Base-by-base conservation (phyloP, 2,113 vertebrate genomes). In the Cyphomyrus discorhynchus region DNA sequence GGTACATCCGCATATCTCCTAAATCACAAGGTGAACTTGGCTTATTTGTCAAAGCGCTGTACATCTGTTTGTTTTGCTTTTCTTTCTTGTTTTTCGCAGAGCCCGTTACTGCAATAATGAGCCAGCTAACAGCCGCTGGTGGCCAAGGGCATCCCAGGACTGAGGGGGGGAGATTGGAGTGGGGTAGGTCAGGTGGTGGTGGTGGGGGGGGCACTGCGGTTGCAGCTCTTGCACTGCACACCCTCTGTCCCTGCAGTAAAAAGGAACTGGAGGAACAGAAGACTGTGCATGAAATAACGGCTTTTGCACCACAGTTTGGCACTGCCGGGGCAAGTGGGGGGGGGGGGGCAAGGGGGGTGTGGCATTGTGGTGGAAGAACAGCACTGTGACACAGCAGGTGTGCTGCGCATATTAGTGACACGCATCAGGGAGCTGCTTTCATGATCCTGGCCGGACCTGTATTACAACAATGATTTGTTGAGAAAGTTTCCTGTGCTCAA, bases 251-350 rank as follows among this genome's bases (percentile, higher is more conserved):
- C 2, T 24, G 62, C 58, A 87, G 62, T 62, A 90, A 90, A 90
- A 58, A 66, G 89, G 89, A 90, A 90, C 89, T 87, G 21, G 11
- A 53, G 84, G 85, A 50, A 47, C n/a, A 58, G 66, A 13, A 58
- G 49, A 77, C 84, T 87, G 46, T 45, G 17, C 62, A 49, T 45
- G 62, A 52, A 39, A 77, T 90, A 90, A 90, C 89, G 84, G 62
- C 84, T 87, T 66, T 86, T 24, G 31, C 45, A 86, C 83, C 89
- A 19, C 89, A 86, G 58, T 42, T 50, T 46, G 21, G 53, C 47
- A 52, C 49, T 87, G 31, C 58, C 8, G 9, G 58, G 58, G 58
- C 58, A 56, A 21, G 89, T 7, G 9, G 47, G 47, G 47, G 47
- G 46, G 11, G 31, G 24, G 89, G 82, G 42, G 21, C 19, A 19